Percentiles rank a stretch among this genome's conserved stretches.
Conservation (phyloP, 2,888 invertebrate species). For the Dryobotodes eremita region DNA sequence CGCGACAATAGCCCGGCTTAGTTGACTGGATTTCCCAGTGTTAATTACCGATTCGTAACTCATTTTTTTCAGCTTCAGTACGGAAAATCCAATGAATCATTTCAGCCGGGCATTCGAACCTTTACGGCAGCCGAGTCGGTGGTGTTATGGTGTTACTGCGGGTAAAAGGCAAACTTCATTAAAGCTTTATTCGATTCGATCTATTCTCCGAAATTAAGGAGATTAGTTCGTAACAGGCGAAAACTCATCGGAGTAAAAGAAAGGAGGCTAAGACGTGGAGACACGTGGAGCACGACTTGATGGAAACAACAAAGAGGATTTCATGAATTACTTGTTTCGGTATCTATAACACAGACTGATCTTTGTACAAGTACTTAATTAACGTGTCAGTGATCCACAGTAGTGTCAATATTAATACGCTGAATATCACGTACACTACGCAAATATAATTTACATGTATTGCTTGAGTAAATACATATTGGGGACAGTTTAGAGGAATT, state of each 20-base stretch:
- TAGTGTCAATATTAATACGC: constrained; percentile 2
- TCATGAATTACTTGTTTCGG: constrained; percentile 40
- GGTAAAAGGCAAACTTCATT: constrained; percentile 67
- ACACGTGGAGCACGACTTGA: constrained; percentile 39
- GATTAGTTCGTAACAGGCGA: constrained; percentile 68
- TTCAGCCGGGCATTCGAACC: constrained; percentile 39
- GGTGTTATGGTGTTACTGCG: constrained; percentile 39
- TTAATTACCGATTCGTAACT: constrained; percentile 79
- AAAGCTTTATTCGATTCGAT: constrained; percentile 69
- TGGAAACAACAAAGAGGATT: constrained; percentile 36
- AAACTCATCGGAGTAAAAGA: constrained; percentile 67
- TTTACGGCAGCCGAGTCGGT: constrained; percentile 35
- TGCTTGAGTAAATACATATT: neutral
- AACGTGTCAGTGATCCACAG: neutral
- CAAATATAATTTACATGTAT: constrained; percentile 28
- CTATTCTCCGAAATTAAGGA: constrained; percentile 67
- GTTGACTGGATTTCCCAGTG: constrained; percentile 74
- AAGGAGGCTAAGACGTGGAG: constrained; percentile 23
- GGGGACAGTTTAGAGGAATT: constrained; percentile 2
- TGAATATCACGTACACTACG: neutral
- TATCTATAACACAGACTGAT: constrained; percentile 5
- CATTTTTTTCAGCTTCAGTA: constrained; percentile 68
- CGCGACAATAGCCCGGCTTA: constrained; percentile 76
- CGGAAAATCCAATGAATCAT: constrained; percentile 76
- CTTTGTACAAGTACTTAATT: neutral